Evolutionary conservation across 2,113 vertebrate genomes (phyloP), one percentile per base, ranked within the genome.

Genomic region (Myocastor coypus): DNA sequence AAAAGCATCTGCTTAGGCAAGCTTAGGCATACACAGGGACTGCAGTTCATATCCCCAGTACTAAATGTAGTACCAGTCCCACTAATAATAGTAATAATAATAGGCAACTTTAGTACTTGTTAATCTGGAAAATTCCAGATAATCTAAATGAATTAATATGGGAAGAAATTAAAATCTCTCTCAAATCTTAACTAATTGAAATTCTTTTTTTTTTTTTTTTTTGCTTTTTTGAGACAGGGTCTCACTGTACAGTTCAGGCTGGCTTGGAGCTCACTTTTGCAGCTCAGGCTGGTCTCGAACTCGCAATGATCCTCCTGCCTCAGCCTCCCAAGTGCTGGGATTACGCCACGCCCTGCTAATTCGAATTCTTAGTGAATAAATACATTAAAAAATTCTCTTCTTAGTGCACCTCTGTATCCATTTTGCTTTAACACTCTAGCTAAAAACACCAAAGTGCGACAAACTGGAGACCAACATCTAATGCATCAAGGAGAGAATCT

Each of bases 291-390:
- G n/a, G n/a, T n/a, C n/a, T n/a, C n/a, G n/a, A n/a, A n/a, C n/a
- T n/a, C n/a, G n/a, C n/a, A n/a, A n/a, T n/a, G n/a, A n/a, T n/a
- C n/a, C n/a, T n/a, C n/a, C n/a, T n/a, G n/a, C n/a, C n/a, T n/a
- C n/a, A n/a, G n/a, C n/a, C n/a, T n/a, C n/a, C n/a, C n/a, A n/a
- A n/a, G n/a, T n/a, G n/a, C n/a, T n/a, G n/a, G n/a, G n/a, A n/a
- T n/a, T n/a, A n/a, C n/a, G n/a, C n/a, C n/a, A n/a, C n/a, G n/a
- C n/a, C n/a, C n/a, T n/a, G n/a, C 19, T 81, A 59, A 66, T 66
- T 20, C 55, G 37, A 94, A 92, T 95, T 91, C 28, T 95, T 75
- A 64, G 42, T 37, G 6, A 92, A 90, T 91, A 88, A 71, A 42
- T 75, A 71, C 8, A 52, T 37, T 77, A 20, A 86, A 42, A 71